Evolutionary conservation across 2,797 vertebrate species (phyloP).

Genomic region (Microchirus variegatus): DNA sequence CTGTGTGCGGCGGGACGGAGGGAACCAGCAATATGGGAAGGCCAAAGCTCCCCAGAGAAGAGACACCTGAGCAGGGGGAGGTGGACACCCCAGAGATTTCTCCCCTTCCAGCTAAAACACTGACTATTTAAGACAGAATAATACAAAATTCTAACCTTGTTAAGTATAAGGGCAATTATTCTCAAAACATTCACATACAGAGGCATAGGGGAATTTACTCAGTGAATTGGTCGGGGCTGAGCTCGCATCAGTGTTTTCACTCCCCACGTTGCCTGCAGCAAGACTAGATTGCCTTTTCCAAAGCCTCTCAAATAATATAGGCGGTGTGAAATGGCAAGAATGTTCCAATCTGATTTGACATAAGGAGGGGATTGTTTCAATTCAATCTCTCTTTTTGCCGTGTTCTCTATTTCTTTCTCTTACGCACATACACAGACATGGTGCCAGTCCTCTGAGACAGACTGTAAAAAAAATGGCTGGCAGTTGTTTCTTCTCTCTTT

Average conservation of each 20-base stretch:
- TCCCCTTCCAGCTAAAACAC: slow-evolving; percentile 70
- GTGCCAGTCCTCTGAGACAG: slow-evolving; percentile 38
- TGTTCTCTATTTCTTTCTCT: slow-evolving; percentile 20
- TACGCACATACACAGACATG: slow-evolving; percentile 16
- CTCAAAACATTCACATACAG: slow-evolving; percentile 57
- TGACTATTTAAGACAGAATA: slow-evolving; percentile 70
- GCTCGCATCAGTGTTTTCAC: slow-evolving; percentile 44
- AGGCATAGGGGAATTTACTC: slow-evolving; percentile 59
- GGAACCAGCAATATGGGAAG: slow-evolving; percentile 2
- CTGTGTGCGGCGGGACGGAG: slow-evolving; percentile 16
- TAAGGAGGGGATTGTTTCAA: slow-evolving; percentile 73
- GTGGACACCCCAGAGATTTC: slow-evolving; percentile 51
- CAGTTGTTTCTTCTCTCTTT: slow-evolving; percentile 35
- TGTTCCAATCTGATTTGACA: slow-evolving; percentile 77
- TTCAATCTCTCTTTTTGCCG: slow-evolving; percentile 26
- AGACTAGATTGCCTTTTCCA: slow-evolving; percentile 69
- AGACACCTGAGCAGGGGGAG: slow-evolving; percentile 65
- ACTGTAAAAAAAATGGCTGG: slow-evolving; percentile 56
- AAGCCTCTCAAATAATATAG: slow-evolving; percentile 55
- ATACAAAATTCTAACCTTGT: slow-evolving; percentile 74
- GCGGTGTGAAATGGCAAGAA: slow-evolving; percentile 75
- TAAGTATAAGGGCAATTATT: slow-evolving; percentile 63
- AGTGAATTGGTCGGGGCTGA: slow-evolving; percentile 49
- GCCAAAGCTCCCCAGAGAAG: slow-evolving; percentile 48
- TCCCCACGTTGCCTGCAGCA: slow-evolving; percentile 58